Conservation (phyloP, 35 echinoderm and acorn worm species). For the Apostichopus japonicus region DNA sequence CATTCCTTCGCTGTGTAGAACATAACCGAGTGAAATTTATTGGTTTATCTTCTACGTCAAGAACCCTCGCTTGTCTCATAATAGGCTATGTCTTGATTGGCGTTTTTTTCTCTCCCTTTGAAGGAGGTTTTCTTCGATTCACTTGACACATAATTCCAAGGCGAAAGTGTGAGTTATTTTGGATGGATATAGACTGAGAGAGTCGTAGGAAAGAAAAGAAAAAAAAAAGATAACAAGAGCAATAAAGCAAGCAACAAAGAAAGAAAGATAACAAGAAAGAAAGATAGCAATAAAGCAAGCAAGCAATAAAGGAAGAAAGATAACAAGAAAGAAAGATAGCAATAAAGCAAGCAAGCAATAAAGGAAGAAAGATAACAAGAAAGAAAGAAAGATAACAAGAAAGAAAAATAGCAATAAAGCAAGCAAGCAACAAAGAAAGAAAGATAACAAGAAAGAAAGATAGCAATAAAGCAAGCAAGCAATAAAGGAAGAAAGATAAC, state of each 20-base stretch:
- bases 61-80: not conserved
- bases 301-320: too few species aligned
- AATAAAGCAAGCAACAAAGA: not conserved
- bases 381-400: not conserved
- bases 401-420: not conserved
- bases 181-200: not conserved
- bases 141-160: conserved; percentile 33
- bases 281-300: too few species aligned
- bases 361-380: not conserved
- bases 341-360: not conserved
- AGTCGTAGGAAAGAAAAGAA: not conserved
- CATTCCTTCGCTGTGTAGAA: not conserved
- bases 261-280: not conserved
- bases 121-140: not conserved
- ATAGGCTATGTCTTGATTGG: conserved; percentile 9
- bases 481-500: not conserved
- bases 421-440: not conserved
- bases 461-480: not conserved
- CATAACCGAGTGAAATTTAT: conserved; percentile 39
- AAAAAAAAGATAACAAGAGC: not conserved
- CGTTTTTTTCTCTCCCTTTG: not conserved
- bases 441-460: not conserved
- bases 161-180: not conserved
- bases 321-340: not conserved
- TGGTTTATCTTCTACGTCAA: conserved; percentile 12